Base-by-base conservation (phyloP, 2,888 invertebrate species). In the Gasteruption jaculator region DNA sequence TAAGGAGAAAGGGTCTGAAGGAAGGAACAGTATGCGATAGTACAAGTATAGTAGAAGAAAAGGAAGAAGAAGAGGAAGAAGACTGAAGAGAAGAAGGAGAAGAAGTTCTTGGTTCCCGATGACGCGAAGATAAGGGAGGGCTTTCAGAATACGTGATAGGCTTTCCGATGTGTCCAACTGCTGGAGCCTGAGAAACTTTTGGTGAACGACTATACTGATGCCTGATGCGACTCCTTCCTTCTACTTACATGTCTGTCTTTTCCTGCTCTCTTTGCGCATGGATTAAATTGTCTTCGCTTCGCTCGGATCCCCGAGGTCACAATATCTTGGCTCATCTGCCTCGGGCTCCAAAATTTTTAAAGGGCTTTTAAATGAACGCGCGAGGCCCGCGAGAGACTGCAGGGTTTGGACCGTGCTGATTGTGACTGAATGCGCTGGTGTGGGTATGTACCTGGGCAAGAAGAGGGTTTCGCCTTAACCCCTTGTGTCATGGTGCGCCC, bases 111-210 rank as follows among this genome's bases (percentile, higher is more conserved):
- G 54, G 55, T 53, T 60, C 60, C 53, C 57, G 69, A 69, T 68
- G 69, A 68, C 63, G 67, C 63, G 62, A 50, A 65, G 68, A 70
- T 69, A 69, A 69, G 67, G 65, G 65, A 64, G 64, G 65, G 61
- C 66, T 68, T 61, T 61, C 63, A 59, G 60, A 61, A 61, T 68
- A 69, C 69, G 69, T 69, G 69, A 66, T 59, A 61, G 60, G 69
- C 60, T 65, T 68, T 54, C 58, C 60, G 68, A 68, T 65, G 66
- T 43, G 56, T 52, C 49, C 52, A 53, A 53, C 53, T 49, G 45
- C 44, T 49, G 49, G 57, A 60, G 63, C 66, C 64, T 68, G 68
- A 68, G 68, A 68, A n/a, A 67, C 60, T 67, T 68, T 67, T 55
- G 60, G 65, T 56, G 57, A 61, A 61, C 60, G 55, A 30, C n/a